Evolutionary conservation across 64 coral and sea anemone genomes (phyloP).

Genomic region (Acropora yongei): DNA sequence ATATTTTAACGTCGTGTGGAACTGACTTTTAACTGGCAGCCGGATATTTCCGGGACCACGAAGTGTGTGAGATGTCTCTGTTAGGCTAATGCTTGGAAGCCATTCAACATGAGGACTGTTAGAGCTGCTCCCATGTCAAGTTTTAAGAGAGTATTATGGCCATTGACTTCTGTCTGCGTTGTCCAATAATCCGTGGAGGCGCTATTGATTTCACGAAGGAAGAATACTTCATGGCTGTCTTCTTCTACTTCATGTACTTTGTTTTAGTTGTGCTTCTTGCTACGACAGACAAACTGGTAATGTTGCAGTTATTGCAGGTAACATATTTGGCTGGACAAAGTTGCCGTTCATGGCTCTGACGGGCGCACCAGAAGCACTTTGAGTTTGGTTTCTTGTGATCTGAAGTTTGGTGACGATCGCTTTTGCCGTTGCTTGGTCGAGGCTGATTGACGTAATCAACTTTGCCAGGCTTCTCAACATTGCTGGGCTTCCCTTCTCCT

Average conservation of each 20-base stretch:
- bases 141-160: constrained; percentile 32
- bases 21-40: constrained; percentile 72
- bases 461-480: too few relatives aligned
- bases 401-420: too few relatives aligned
- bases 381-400: too few relatives aligned
- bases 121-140: constrained; percentile 78
- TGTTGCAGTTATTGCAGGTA: constrained; percentile 22
- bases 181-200: constrained; percentile 35
- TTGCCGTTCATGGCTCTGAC: constrained; percentile 18
- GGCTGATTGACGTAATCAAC: too few relatives aligned
- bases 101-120: constrained; percentile 34
- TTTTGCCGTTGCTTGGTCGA: too few relatives aligned
- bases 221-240: neutral
- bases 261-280: constrained; percentile 16
- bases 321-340: constrained; percentile 55
- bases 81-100: constrained; percentile 41
- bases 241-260: neutral
- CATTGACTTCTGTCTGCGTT: constrained; percentile 60
- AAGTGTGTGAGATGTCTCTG: constrained; percentile 15
- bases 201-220: constrained; percentile 55
- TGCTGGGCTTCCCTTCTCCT: too few relatives aligned
- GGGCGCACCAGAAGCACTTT: constrained; percentile 53
- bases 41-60: constrained; percentile 60
- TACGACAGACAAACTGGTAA: constrained; percentile 53
- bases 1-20: constrained; percentile 45